A percentile compares a stretch with the other conserved stretches of the same genome.
Evolutionary conservation across 1,140 invertebrate species (phyloP).

Genomic region (Popillia japonica): DNA sequence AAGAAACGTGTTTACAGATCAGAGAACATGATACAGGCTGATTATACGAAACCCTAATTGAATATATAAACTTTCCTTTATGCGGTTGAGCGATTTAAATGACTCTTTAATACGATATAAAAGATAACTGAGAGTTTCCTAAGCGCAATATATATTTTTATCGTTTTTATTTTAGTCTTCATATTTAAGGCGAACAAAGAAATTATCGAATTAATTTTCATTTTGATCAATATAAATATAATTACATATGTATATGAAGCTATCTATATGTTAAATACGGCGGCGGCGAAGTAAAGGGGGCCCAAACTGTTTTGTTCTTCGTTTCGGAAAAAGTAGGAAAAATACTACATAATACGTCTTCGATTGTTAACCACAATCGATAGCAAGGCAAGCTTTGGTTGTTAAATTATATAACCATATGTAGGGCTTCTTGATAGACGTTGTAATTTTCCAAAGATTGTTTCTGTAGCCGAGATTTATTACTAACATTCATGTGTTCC

Average conservation of each 20-base stretch:
- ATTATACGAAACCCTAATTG: constrained; percentile 25
- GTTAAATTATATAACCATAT: background rate
- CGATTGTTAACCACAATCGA: background rate
- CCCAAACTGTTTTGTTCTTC: background rate
- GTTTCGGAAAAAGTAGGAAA: background rate
- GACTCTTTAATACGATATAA: constrained; percentile 10
- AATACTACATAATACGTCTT: background rate
- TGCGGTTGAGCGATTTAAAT: constrained; percentile 1
- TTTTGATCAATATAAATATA: background rate
- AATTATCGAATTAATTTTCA: background rate
- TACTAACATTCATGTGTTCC: background rate
- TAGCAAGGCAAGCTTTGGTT: background rate
- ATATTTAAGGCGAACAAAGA: background rate
- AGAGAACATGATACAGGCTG: constrained; percentile 4
- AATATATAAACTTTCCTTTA: constrained; percentile 12
- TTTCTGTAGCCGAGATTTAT: background rate
- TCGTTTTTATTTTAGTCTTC: background rate
- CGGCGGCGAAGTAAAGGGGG: background rate
- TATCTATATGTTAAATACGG: background rate
- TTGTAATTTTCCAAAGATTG: constrained; percentile 22
- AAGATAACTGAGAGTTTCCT: background rate
- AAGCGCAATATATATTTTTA: background rate
- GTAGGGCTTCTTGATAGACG: background rate
- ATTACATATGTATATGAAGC: background rate
- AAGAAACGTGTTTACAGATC: constrained; percentile 31